Percentiles rank a stretch among this genome's conserved stretches.
phyloP scores from a whole-genome alignment of 2,888 invertebrate genomes.

The Hylaea fasciaria region DNA sequence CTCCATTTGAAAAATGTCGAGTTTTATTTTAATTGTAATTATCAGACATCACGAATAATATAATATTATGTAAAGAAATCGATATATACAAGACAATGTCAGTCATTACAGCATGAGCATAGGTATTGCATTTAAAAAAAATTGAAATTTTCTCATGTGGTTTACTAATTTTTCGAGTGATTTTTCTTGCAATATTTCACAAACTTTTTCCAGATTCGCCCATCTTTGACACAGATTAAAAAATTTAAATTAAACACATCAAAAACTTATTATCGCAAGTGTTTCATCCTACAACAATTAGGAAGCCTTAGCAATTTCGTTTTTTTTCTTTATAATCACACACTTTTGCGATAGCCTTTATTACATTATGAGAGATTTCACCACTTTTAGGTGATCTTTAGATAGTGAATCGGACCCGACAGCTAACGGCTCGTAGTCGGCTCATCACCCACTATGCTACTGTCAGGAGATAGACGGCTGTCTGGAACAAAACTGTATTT shows the following conservation, averaged over 20 bases:
- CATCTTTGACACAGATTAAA: constrained; percentile 4
- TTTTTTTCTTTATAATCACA: constrained; percentile 16
- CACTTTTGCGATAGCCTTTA: background rate
- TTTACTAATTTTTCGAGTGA: no score
- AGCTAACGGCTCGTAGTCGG: no score
- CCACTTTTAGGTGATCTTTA: no score
- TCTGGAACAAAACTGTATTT: no score
- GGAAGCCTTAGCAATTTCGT: constrained; percentile 35
- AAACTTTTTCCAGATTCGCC: background rate
- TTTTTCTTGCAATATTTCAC: no score
- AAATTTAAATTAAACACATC: constrained; percentile 4
- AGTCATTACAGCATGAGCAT: constrained; percentile 12
- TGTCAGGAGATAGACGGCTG: no score
- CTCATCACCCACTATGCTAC: no score
- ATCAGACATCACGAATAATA: background rate
- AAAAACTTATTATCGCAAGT: constrained; percentile 3
- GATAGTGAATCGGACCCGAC: no score
- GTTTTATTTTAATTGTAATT: no score
- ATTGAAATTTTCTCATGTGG: background rate
- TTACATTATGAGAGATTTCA: constrained; percentile 1
- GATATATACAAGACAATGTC: constrained; percentile 15
- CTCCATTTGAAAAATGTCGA: no score
- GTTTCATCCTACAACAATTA: constrained; percentile 18
- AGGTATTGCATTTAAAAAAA: constrained; percentile 7
- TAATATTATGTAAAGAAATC: background rate